Evolutionary conservation across 2,113 vertebrate genomes (phyloP).

Genomic region (Craseonycteris thonglongyai): DNA sequence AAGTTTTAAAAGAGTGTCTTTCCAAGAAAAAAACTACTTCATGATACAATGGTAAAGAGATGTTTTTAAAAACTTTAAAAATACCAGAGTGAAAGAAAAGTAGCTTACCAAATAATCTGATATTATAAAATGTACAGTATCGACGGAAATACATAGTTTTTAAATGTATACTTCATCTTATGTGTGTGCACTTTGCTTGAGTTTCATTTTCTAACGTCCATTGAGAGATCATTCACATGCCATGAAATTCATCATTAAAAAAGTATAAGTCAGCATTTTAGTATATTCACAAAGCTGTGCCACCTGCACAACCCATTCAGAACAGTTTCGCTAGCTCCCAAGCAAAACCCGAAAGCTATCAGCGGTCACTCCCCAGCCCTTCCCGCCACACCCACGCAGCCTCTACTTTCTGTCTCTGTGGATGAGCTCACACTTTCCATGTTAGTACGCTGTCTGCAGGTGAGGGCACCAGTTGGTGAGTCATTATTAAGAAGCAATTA

Average conservation of each 20-base stretch:
- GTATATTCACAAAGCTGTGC: not conserved
- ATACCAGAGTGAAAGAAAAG: slow-evolving; percentile 12
- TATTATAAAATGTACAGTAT: not conserved
- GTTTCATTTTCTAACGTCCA: not conserved
- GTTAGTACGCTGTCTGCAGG: not conserved
- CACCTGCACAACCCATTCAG: not conserved
- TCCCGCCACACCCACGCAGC: too few species aligned
- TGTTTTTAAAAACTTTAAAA: not conserved
- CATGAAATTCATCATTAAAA: not conserved
- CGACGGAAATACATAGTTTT: not conserved
- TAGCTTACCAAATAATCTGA: not conserved
- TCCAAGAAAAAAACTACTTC: slow-evolving; percentile 35
- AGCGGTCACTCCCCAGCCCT: not conserved
- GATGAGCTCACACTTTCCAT: not conserved
- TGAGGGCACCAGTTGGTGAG: not conserved
- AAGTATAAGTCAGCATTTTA: not conserved
- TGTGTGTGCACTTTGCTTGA: not conserved
- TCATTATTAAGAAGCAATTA: not conserved
- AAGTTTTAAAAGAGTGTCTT: slow-evolving; percentile 31
- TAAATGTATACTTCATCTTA: not conserved
- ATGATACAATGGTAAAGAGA: not conserved
- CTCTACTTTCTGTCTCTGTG: not conserved
- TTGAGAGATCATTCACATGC: not conserved
- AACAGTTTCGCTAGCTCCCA: not conserved
- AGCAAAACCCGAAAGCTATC: not conserved